Percentiles rank a stretch among this genome's conserved stretches.
These are phyloP conservation scores for Clivina fossor DNA, from an alignment of 2,888 invertebrate genomes.

Conservation along the genomic window DNA sequence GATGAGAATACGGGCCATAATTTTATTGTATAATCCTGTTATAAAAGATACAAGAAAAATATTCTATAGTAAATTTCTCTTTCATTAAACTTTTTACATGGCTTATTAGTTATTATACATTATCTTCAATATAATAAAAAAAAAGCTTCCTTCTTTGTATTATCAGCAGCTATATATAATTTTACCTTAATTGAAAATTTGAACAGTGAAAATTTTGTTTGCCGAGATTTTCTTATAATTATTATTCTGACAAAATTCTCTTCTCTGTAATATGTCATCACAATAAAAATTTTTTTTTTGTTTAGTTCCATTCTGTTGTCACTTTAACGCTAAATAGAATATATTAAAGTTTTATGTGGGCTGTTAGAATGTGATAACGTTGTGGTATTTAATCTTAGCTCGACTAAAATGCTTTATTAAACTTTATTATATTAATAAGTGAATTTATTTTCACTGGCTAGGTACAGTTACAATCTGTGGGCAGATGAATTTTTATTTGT, in stretches of 20 bases:
- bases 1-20: too few species aligned
- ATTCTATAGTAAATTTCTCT: too few species aligned
- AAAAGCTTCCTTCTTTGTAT: too few species aligned
- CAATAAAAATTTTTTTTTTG: conserved; percentile 11
- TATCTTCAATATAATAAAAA: too few species aligned
- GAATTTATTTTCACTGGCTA: too few species aligned
- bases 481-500: conserved; percentile 16
- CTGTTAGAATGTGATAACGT: conserved; percentile 4
- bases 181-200: too few species aligned
- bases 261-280: conserved; percentile 15
- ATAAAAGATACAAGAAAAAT: too few species aligned
- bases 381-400: conserved; percentile 15
- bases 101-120: too few species aligned
- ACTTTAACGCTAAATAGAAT: conserved; percentile 17
- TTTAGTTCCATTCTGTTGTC: too few species aligned
- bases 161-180: too few species aligned
- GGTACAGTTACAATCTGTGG: conserved; percentile 1
- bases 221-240: background rate
- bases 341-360: conserved; percentile 15
- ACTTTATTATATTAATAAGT: conserved; percentile 20
- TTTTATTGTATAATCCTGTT: too few species aligned
- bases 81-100: too few species aligned
- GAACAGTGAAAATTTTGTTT: background rate
- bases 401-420: conserved; percentile 14
- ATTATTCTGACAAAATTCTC: conserved; percentile 20